Base-by-base conservation (phyloP, 2,113 vertebrate genomes). In the Theropithecus gelada region DNA sequence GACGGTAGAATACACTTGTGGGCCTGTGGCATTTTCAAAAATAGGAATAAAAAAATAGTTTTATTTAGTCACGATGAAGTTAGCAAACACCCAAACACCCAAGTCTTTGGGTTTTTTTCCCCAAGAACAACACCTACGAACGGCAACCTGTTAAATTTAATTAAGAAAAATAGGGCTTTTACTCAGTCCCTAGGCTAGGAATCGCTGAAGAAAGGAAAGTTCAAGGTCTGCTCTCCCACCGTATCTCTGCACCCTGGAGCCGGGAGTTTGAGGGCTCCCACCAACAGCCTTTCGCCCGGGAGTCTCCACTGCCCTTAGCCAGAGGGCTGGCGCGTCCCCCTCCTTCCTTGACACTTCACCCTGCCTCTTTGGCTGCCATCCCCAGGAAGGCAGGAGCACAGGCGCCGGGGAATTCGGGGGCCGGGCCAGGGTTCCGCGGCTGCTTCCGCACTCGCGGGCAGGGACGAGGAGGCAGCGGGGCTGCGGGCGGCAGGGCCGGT, bases 111-210 rank as follows among this genome's bases (percentile, higher is more conserved):
- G 6, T 7, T 50, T 64, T 55, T 35, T 52, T 9, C 23, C 4
- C 87, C 85, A 25, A 88, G 27, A 73, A 80, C 78, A 52, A 38
- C 84, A 75, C 64, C 48, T 38, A 25, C 0, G 43, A 85, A 75
- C 57, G 68, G 92, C 98, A 97, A 97, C 96, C 96, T 97, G 96
- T 97, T 97, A 32, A n/a, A 48, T 90, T 80, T 87, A 64, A 86
- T 68, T 52, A 64, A 32, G 70, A 25, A 61, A 66, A 20, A 14
- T 0, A 43, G 35, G 72, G 94, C 81, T 80, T 17, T 25, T 20
- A 0, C 45, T 45, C 9, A 1, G 14, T 5, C 27, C 85, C 57
- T 1, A 10, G 5, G 27, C 93, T 4, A 48, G 48, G 40, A 95
- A 92, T 70, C 86, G 81, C 59, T 40, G 90, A 80, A 95, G 97